Evolutionary conservation across 2,888 invertebrate species (phyloP).

Genomic region (Xylota segnis): DNA sequence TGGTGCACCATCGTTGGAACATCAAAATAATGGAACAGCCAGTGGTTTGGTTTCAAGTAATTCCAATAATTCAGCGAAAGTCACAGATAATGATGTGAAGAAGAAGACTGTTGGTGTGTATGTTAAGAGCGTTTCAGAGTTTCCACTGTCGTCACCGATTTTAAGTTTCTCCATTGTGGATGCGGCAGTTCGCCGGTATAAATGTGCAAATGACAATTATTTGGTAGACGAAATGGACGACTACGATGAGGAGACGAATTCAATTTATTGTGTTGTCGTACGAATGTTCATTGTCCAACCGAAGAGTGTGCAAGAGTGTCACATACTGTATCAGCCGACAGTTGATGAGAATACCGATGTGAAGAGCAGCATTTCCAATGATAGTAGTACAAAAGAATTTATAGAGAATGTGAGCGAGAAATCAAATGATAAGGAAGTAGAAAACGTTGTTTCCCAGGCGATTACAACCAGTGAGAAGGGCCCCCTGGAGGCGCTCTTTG

Average conservation of each 20-base stretch:
- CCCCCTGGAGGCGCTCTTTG: constrained; percentile 80
- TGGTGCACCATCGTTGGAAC: constrained; percentile 63
- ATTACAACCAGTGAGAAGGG: constrained; percentile 78
- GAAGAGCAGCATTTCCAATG: constrained; percentile 79
- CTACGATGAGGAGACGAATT: constrained; percentile 86
- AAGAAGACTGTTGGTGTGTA: constrained; percentile 86
- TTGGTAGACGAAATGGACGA: constrained; percentile 87
- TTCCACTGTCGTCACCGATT: constrained; percentile 93
- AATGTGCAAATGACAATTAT: constrained; percentile 84
- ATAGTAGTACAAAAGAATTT: constrained; percentile 62
- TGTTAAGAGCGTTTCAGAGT: constrained; percentile 92
- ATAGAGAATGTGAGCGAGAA: constrained; percentile 73
- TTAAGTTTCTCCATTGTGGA: constrained; percentile 95
- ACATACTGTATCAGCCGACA: constrained; percentile 88
- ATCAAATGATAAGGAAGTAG: constrained; percentile 74
- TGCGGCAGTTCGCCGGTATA: constrained; percentile 87
- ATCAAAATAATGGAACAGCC: constrained; percentile 39
- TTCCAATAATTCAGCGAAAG: constrained; percentile 37
- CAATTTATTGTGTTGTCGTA: constrained; percentile 85
- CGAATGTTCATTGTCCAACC: constrained; percentile 93
- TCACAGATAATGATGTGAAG: constrained; percentile 40
- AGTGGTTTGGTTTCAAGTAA: constrained; percentile 56
- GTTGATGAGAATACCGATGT: constrained; percentile 80
- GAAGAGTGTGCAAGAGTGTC: constrained; percentile 94
- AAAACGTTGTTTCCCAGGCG: constrained; percentile 50